phyloP scores from a whole-genome alignment of 1,140 invertebrate genomes.

The Cherax quadricarinatus region DNA sequence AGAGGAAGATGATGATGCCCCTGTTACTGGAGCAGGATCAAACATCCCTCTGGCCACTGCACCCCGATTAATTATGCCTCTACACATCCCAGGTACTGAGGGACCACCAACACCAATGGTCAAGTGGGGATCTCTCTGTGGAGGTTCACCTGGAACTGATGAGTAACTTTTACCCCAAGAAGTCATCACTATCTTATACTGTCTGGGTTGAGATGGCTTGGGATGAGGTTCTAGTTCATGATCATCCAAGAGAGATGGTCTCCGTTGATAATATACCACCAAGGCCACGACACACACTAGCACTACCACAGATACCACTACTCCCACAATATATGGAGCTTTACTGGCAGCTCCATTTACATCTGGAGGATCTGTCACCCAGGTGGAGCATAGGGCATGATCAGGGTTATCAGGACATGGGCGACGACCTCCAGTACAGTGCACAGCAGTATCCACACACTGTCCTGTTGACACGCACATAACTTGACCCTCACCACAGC shows the following conservation, averaged over 20 bases:
- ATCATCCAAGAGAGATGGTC: conserved; percentile 62
- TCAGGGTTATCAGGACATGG: conserved; percentile 54
- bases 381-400: conserved; percentile 42
- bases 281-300: conserved; percentile 51
- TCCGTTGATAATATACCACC: conserved; percentile 52
- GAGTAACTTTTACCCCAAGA: conserved; percentile 63
- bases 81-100: conserved; percentile 72
- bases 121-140: conserved; percentile 27
- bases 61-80: conserved; percentile 26
- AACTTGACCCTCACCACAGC: conserved; percentile 45
- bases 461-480: conserved; percentile 48
- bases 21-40: conserved; percentile 88
- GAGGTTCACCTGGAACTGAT: conserved; percentile 38
- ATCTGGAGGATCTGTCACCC: conserved; percentile 40
- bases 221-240: conserved; percentile 60
- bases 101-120: conserved; percentile 74
- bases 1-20: conserved; percentile 85
- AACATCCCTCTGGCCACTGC: conserved; percentile 78
- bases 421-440: conserved; percentile 41
- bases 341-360: conserved; percentile 24
- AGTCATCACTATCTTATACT: conserved; percentile 44
- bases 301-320: conserved; percentile 57
- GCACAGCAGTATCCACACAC: conserved; percentile 47
- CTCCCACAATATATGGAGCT: conserved; percentile 65
- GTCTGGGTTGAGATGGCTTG: conserved; percentile 23